These are phyloP conservation scores for Sarotherodon lohbergeri DNA, from an alignment of 2,113 vertebrate species.

Conservation along the genomic window DNA sequence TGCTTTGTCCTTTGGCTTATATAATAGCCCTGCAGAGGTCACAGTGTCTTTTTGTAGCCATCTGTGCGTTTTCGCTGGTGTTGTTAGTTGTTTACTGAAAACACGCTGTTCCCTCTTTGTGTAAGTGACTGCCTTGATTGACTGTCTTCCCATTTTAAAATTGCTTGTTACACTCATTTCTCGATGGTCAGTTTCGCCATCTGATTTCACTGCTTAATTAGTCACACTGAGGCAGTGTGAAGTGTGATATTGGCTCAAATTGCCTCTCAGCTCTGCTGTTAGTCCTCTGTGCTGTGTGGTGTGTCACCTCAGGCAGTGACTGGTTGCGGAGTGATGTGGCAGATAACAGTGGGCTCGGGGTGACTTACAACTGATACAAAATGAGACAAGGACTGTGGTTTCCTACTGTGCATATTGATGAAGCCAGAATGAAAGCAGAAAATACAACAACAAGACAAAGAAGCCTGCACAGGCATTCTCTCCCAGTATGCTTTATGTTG, in stretches of 20 bases:
- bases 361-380: slow-evolving; percentile 55
- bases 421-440: neutral
- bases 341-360: slow-evolving; percentile 59
- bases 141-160: slow-evolving; percentile 15
- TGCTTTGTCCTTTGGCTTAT: slow-evolving; percentile 30
- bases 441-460: neutral
- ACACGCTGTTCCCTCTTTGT: neutral
- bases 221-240: slow-evolving; percentile 53
- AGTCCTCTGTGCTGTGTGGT: slow-evolving; percentile 45
- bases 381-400: slow-evolving; percentile 47
- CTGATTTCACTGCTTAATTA: slow-evolving; percentile 64
- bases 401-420: slow-evolving; percentile 53
- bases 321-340: slow-evolving; percentile 51
- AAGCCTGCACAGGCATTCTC: neutral
- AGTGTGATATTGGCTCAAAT: slow-evolving; percentile 61
- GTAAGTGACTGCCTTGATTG: neutral
- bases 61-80: neutral
- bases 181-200: slow-evolving; percentile 52
- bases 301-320: slow-evolving; percentile 53
- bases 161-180: slow-evolving; percentile 39
- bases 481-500: neutral
- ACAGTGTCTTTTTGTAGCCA: slow-evolving; percentile 3
- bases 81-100: neutral
- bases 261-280: slow-evolving; percentile 44
- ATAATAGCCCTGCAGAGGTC: slow-evolving; percentile 20